Evolutionary conservation across 2,888 invertebrate species (phyloP).

Genomic region (Apotomis betuletana): DNA sequence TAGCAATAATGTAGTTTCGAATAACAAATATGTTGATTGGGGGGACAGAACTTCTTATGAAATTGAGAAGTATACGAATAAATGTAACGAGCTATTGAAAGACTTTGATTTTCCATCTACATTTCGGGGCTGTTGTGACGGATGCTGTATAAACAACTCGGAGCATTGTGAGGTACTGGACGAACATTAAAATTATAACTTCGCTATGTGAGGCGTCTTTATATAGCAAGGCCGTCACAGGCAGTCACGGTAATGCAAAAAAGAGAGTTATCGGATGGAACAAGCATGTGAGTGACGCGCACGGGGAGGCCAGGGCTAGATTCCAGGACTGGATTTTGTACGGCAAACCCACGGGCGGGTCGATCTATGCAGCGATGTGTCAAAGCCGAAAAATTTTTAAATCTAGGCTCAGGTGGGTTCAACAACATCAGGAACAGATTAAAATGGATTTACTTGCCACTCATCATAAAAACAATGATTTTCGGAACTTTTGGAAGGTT

Average conservation of each 20-base stretch:
- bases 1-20: background rate
- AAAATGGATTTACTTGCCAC: constrained; percentile 1
- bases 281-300: background rate
- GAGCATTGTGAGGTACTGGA: background rate
- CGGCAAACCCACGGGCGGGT: background rate
- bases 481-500: constrained; percentile 3
- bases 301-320: constrained; percentile 11
- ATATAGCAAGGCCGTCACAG: background rate
- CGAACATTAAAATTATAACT: background rate
- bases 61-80: constrained; percentile 16
- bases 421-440: constrained; percentile 1
- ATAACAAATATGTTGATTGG: constrained; percentile 3
- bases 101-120: constrained; percentile 25
- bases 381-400: background rate
- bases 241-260: background rate
- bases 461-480: constrained; percentile 6
- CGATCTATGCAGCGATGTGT: background rate
- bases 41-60: constrained; percentile 14
- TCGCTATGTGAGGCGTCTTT: constrained; percentile 7
- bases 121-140: constrained; percentile 2
- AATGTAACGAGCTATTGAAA: constrained; percentile 29
- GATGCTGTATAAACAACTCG: background rate
- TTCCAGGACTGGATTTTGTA: background rate
- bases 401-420: background rate
- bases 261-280: constrained; percentile 8